These are phyloP conservation scores for Coenonympha glycerion DNA, from an alignment of 2,888 invertebrate genomes.

Conservation along the genomic window DNA sequence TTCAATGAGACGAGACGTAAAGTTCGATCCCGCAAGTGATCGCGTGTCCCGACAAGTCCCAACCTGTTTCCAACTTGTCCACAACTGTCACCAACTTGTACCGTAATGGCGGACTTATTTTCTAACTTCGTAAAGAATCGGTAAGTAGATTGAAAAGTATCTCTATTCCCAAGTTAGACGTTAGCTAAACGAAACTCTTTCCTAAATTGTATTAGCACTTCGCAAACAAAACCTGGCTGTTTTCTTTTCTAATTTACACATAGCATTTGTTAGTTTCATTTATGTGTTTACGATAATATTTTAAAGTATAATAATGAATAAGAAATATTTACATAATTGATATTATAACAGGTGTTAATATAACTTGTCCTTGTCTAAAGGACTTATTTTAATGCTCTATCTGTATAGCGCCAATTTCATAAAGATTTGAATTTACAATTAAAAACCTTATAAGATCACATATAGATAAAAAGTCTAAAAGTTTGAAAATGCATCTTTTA, in stretches of 20 bases:
- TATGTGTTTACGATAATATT: too few relatives aligned
- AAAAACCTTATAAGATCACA: background rate
- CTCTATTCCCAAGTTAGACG: background rate
- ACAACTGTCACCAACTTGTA: constrained; percentile 26
- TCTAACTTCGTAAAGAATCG: constrained; percentile 11
- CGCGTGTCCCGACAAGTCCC: constrained; percentile 32
- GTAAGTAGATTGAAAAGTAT: constrained; percentile 9
- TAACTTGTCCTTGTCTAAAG: too few relatives aligned
- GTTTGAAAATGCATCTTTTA: too few relatives aligned
- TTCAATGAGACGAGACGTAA: constrained; percentile 16
- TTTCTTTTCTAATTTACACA: background rate
- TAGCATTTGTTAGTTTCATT: background rate
- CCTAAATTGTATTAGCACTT: background rate
- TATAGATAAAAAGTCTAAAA: background rate
- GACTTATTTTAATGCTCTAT: too few relatives aligned
- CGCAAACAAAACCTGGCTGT: background rate
- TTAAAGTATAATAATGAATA: too few relatives aligned
- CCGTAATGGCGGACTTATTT: constrained; percentile 16
- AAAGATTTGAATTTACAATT: too few relatives aligned
- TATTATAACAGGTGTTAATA: too few relatives aligned
- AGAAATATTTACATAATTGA: too few relatives aligned
- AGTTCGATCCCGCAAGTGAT: constrained; percentile 20
- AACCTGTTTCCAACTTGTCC: constrained; percentile 34
- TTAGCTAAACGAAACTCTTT: background rate
- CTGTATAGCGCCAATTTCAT: too few relatives aligned